Conservation (phyloP, 2,888 invertebrate species). For the Drosophila stalkeri region DNA sequence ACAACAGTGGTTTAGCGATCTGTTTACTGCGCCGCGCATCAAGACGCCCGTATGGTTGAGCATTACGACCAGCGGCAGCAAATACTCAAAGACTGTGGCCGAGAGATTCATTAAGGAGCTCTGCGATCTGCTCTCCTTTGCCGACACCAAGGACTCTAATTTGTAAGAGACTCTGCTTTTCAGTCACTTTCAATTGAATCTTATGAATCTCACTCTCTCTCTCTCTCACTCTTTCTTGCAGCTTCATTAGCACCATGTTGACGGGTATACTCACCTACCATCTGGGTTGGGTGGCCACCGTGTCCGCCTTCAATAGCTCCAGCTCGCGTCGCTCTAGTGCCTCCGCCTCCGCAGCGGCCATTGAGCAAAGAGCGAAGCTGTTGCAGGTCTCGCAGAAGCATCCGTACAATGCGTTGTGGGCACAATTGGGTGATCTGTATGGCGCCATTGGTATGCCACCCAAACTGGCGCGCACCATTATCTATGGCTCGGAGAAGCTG, state of each 20-base stretch:
- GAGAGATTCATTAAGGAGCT: conserved; percentile 87
- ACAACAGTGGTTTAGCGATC: conserved; percentile 87
- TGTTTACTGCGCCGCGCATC: conserved; percentile 89
- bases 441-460: conserved; percentile 93
- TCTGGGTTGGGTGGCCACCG: conserved; percentile 95
- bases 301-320: conserved; percentile 85
- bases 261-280: conserved; percentile 96
- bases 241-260: conserved; percentile 95
- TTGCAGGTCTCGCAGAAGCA: conserved; percentile 87
- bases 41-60: conserved; percentile 89
- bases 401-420: conserved; percentile 96
- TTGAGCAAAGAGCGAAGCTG: conserved; percentile 86
- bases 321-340: conserved; percentile 66
- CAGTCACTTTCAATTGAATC: background rate
- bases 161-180: conserved; percentile 88
- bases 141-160: conserved; percentile 94
- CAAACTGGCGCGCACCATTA: conserved; percentile 91
- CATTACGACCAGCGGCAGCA: conserved; percentile 85
- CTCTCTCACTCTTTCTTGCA: conserved; percentile 84
- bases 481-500: conserved; percentile 89
- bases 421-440: conserved; percentile 93
- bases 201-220: conserved; percentile 33
- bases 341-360: conserved; percentile 72
- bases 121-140: conserved; percentile 89
- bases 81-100: conserved; percentile 84